Evolutionary conservation across 2,797 vertebrate genomes (phyloP).

Genomic region (Galago senegalensis): DNA sequence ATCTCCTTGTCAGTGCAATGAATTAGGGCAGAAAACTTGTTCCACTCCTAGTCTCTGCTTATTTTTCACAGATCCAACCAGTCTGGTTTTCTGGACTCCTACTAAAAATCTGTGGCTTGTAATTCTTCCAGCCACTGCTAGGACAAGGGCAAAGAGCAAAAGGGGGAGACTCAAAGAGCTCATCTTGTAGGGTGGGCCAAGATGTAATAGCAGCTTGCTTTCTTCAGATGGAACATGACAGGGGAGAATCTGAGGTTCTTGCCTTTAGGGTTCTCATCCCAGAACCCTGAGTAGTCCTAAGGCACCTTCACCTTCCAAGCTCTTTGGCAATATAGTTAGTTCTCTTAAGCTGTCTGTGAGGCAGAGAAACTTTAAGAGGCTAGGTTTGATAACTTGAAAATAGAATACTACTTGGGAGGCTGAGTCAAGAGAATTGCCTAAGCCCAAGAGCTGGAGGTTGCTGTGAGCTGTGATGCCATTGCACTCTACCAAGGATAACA

Average conservation of each 20-base stretch:
- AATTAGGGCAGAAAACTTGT: neutral
- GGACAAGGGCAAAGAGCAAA: neutral
- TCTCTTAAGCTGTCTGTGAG: neutral
- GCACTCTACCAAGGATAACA: too few relatives aligned
- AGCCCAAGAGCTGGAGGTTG: too few relatives aligned
- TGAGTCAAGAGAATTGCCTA: too few relatives aligned
- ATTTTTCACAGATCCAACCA: neutral
- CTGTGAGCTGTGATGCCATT: too few relatives aligned
- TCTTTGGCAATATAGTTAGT: neutral
- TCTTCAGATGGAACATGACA: neutral
- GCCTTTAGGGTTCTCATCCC: neutral
- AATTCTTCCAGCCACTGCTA: constrained; percentile 18
- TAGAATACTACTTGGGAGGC: too few relatives aligned
- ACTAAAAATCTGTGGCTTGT: neutral
- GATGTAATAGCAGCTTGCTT: neutral
- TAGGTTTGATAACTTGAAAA: neutral
- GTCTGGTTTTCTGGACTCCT: neutral
- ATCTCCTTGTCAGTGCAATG: constrained; percentile 12
- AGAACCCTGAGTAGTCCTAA: neutral
- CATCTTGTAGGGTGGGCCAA: neutral
- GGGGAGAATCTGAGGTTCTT: neutral
- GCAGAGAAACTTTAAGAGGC: neutral
- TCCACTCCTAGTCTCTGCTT: neutral
- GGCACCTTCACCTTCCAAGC: neutral
- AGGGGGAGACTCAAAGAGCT: neutral